phyloP scores from a whole-genome alignment of 2,113 vertebrate species.

The Cyprinodon brontotheroides region DNA sequence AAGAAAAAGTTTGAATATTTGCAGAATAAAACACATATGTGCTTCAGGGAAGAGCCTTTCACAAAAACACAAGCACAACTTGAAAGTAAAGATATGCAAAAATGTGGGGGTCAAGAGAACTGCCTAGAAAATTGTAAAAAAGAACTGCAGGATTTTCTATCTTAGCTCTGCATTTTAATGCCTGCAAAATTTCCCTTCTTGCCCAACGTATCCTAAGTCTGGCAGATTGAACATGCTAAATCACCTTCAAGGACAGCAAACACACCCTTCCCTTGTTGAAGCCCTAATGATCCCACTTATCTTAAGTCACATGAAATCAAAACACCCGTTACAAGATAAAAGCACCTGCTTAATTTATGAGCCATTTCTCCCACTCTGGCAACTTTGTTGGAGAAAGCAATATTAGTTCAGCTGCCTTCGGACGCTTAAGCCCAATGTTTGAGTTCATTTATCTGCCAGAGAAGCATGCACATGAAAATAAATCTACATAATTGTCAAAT shows the following conservation, averaged over 20 bases:
- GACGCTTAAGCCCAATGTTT: neutral
- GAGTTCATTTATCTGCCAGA: neutral
- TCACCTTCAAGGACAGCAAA: conserved; percentile 10
- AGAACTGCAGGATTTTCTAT: neutral
- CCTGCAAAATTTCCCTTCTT: conserved; percentile 5
- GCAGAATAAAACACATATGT: neutral
- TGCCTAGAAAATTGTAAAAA: neutral
- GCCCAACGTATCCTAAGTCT: neutral
- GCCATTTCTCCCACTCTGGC: neutral
- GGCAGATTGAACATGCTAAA: neutral
- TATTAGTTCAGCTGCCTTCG: neutral
- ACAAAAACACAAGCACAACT: neutral
- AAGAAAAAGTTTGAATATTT: neutral
- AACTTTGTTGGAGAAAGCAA: neutral
- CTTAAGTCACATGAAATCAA: neutral
- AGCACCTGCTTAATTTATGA: neutral
- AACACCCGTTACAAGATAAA: conserved; percentile 9
- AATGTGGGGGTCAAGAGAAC: neutral
- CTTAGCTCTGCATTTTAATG: neutral
- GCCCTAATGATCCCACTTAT: conserved; percentile 18
- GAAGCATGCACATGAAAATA: neutral
- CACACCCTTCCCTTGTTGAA: neutral
- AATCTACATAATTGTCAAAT: neutral
- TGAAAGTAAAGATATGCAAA: neutral
- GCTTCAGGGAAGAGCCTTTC: neutral